Percentiles rank a stretch among this genome's conserved stretches.
These are phyloP conservation scores for Melipona quadrifasciata DNA, from an alignment of 1,140 invertebrate species.

Conservation along the genomic window DNA sequence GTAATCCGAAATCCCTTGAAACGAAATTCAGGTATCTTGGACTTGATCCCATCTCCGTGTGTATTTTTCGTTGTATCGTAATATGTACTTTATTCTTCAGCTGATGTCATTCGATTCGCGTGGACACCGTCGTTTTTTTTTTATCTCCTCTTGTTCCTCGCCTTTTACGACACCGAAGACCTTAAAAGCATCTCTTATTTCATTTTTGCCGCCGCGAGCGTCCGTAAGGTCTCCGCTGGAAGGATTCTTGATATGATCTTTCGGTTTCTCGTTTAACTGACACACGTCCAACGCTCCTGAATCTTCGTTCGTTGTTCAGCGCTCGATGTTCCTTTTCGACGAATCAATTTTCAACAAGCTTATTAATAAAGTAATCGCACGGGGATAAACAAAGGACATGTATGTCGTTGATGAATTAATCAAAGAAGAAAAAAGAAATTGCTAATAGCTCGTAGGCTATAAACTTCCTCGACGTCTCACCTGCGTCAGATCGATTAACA, in stretches of 20 bases:
- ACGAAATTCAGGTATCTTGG: no score
- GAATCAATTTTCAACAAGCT: neutral
- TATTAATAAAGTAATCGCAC: neutral
- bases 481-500: conserved; percentile 3
- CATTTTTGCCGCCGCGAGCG: neutral
- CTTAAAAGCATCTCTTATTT: neutral
- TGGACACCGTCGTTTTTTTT: conserved; percentile 10
- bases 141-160: neutral
- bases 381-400: no score
- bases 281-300: neutral
- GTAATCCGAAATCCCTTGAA: no score
- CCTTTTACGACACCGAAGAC: neutral
- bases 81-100: conserved; percentile 7
- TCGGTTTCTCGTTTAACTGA: neutral
- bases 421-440: neutral
- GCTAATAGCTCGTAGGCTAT: neutral
- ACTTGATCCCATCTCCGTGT: no score
- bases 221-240: conserved; percentile 1
- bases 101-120: neutral
- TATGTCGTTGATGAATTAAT: no score
- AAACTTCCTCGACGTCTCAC: no score
- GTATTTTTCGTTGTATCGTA: neutral
- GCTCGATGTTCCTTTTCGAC: neutral
- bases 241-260: neutral
- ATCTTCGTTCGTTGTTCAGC: neutral